Conservation (phyloP, 2,113 vertebrate genomes). For the Ageneiosus marmoratus region DNA sequence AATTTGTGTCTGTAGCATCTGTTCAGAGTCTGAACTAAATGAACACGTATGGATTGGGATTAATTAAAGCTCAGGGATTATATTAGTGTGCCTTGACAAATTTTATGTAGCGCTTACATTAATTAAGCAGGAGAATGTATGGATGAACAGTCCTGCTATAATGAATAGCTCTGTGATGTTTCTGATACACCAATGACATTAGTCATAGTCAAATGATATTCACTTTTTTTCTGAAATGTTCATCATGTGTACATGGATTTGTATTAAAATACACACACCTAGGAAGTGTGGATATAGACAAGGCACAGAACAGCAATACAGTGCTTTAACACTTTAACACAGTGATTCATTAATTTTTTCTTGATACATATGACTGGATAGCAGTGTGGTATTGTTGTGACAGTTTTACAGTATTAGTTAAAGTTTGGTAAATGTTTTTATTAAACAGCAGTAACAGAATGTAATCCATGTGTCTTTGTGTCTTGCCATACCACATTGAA, state of each 20-base stretch:
- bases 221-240: not conserved
- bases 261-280: not conserved
- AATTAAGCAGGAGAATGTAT: not conserved
- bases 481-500: not conserved
- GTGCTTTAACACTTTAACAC: not conserved
- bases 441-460: not conserved
- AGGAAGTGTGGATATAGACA: not conserved
- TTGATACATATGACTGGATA: not conserved
- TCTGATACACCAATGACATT: not conserved
- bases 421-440: not conserved
- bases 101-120: not conserved
- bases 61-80: not conserved
- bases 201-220: not conserved
- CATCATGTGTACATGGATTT: not conserved
- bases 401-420: not conserved
- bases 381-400: not conserved
- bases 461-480: not conserved
- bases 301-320: not conserved
- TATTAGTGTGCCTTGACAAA: conserved; percentile 4
- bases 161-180: not conserved
- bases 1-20: conserved; percentile 9
- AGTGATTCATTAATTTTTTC: not conserved
- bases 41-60: not conserved
- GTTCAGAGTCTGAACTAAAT: not conserved
- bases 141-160: not conserved